Percentiles rank a stretch among this genome's conserved stretches.
These are phyloP conservation scores for Malthinus flaveolus DNA, from an alignment of 2,888 invertebrate genomes.

Conservation along the genomic window DNA sequence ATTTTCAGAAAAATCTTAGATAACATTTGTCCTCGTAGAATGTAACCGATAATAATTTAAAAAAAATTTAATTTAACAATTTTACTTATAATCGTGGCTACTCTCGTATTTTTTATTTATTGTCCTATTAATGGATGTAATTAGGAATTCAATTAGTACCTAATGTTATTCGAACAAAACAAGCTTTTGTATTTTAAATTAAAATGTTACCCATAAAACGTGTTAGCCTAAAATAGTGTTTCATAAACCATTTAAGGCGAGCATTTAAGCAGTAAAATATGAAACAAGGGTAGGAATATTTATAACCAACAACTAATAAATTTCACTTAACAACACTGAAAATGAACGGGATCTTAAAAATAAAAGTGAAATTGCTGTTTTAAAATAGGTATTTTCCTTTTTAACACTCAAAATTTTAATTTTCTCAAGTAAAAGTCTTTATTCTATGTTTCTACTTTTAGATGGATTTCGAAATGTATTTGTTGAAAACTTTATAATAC, in stretches of 20 bases:
- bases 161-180: neutral
- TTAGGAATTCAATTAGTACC: too few relatives aligned
- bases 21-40: neutral
- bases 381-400: conserved; percentile 1
- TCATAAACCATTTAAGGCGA: conserved; percentile 26
- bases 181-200: conserved; percentile 13
- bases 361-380: conserved; percentile 9
- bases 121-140: too few relatives aligned
- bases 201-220: conserved; percentile 18
- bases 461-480: too few relatives aligned
- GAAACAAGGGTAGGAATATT: conserved; percentile 28
- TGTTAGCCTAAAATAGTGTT: conserved; percentile 27
- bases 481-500: too few relatives aligned
- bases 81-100: neutral
- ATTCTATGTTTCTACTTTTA: too few relatives aligned
- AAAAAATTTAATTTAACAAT: neutral
- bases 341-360: conserved; percentile 16
- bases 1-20: neutral
- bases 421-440: too few relatives aligned
- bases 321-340: conserved; percentile 17
- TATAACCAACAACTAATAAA: conserved; percentile 28
- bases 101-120: too few relatives aligned
- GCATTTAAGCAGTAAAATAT: conserved; percentile 29
- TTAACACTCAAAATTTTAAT: neutral
- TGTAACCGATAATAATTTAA: neutral